A percentile compares a stretch with the other conserved stretches of the same genome.
phyloP scores from a whole-genome alignment of 2,888 invertebrate genomes.

The Mellilla xanthometata region DNA sequence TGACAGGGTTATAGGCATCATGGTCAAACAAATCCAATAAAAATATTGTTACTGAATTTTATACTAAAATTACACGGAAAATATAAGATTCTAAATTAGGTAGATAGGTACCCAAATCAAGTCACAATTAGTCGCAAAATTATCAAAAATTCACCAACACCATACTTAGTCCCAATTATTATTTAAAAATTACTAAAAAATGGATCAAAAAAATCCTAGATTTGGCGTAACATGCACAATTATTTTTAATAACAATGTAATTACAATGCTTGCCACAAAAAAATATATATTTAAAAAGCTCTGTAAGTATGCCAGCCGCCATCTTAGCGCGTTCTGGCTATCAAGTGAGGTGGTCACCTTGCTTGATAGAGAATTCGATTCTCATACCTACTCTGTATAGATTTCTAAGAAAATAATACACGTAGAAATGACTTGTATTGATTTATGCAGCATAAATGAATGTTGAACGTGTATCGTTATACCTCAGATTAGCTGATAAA shows the following conservation, averaged over 20 bases:
- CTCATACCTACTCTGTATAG: conserved; percentile 1
- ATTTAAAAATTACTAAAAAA: not conserved
- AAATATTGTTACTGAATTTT: too few species aligned
- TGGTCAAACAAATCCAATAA: conserved; percentile 18
- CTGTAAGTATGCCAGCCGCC: conserved; percentile 44
- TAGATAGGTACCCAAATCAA: not conserved
- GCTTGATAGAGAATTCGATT: conserved; percentile 1
- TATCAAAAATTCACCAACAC: conserved; percentile 3
- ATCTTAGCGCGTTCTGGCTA: conserved; percentile 40
- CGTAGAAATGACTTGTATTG: conserved; percentile 25
- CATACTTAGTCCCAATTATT: not conserved
- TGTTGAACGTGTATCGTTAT: conserved; percentile 61
- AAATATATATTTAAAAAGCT: too few species aligned
- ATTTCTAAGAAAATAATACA: conserved; percentile 11
- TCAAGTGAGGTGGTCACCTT: conserved; percentile 3
- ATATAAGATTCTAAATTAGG: too few species aligned
- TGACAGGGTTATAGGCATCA: conserved; percentile 45
- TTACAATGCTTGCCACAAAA: too few species aligned
- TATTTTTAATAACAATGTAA: too few species aligned
- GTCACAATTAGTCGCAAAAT: not conserved
- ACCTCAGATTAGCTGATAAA: conserved; percentile 57
- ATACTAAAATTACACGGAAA: too few species aligned
- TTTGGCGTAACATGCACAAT: too few species aligned
- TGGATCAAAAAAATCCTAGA: too few species aligned
- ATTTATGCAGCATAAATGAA: conserved; percentile 52